These are phyloP conservation scores for Drosophila obscura DNA, from an alignment of 1,140 invertebrate species.

Conservation along the genomic window DNA sequence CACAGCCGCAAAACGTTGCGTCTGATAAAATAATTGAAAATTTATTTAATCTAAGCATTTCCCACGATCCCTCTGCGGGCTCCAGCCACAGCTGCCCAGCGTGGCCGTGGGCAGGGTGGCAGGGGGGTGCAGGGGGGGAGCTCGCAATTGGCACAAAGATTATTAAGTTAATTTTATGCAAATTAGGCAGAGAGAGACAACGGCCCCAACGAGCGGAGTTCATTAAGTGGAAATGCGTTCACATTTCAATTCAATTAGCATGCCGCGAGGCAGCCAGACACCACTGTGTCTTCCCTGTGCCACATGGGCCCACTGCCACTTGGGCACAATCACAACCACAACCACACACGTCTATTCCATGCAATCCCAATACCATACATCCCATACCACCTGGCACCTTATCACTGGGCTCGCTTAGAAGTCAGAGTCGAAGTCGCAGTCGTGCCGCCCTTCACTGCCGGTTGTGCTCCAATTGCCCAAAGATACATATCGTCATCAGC, in stretches of 20 bases:
- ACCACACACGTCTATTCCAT: slow-evolving; percentile 1
- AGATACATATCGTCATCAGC: slow-evolving; percentile 53
- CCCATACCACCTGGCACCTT: not conserved
- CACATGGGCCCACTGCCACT: not conserved
- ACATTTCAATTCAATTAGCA: slow-evolving; percentile 63
- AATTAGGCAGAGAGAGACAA: slow-evolving; percentile 50
- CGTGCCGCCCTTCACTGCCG: slow-evolving; percentile 16
- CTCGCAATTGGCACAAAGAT: slow-evolving; percentile 62
- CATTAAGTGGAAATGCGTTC: slow-evolving; percentile 52
- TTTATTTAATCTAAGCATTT: slow-evolving; percentile 72
- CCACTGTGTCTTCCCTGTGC: slow-evolving; percentile 9
- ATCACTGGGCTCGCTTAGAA: slow-evolving; percentile 16
- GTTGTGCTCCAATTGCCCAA: slow-evolving; percentile 71
- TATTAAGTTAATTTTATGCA: slow-evolving; percentile 79
- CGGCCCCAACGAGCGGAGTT: slow-evolving; percentile 19
- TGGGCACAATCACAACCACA: no score
- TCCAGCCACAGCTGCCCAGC: slow-evolving; percentile 7
- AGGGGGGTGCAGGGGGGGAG: not conserved
- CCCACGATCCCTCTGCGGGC: slow-evolving; percentile 55
- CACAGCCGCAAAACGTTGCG: slow-evolving; percentile 64
- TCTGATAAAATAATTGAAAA: slow-evolving; percentile 81
- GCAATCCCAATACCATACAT: not conserved
- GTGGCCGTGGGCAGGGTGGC: not conserved
- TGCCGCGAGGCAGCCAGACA: slow-evolving; percentile 32
- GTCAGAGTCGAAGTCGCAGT: no score